phyloP scores from a whole-genome alignment of 2,797 vertebrate genomes.

The Sorex maritimensis region DNA sequence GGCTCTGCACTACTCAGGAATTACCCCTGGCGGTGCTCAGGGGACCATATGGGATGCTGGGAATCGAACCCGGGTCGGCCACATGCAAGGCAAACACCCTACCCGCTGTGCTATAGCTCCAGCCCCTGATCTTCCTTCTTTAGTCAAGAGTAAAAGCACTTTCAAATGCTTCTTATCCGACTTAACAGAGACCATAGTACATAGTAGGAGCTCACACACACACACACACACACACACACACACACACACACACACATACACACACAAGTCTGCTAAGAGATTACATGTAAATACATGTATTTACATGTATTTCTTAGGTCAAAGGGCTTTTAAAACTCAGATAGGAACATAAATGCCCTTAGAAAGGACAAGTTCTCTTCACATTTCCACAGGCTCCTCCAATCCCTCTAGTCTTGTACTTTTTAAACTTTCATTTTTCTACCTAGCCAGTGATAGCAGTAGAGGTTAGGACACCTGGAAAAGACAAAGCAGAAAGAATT shows the following conservation, averaged over 20 bases:
- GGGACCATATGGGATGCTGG: too few relatives aligned
- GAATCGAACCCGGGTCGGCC: too few relatives aligned
- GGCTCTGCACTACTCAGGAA: too few relatives aligned
- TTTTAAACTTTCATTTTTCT: conserved; percentile 33
- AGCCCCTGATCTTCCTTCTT: conserved; percentile 1
- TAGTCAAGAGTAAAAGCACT: conserved; percentile 49
- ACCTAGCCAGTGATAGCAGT: conserved; percentile 5
- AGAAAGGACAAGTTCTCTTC: neutral
- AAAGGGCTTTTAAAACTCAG: conserved; percentile 36
- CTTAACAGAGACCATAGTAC: neutral
- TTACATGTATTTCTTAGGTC: conserved; percentile 10
- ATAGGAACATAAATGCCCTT: neutral
- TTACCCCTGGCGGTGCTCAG: too few relatives aligned
- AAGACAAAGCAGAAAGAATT: conserved; percentile 23
- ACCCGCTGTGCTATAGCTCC: too few relatives aligned
- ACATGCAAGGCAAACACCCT: too few relatives aligned
- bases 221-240: neutral
- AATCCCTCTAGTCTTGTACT: neutral
- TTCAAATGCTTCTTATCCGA: neutral
- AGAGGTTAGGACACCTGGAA: neutral
- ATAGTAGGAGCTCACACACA: neutral
- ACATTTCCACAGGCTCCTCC: neutral
- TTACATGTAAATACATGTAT: neutral
- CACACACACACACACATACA: neutral
- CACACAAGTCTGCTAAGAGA: neutral